Evolutionary conservation across 2,797 vertebrate species (phyloP).

Genomic region (Cyclura pinguis): DNA sequence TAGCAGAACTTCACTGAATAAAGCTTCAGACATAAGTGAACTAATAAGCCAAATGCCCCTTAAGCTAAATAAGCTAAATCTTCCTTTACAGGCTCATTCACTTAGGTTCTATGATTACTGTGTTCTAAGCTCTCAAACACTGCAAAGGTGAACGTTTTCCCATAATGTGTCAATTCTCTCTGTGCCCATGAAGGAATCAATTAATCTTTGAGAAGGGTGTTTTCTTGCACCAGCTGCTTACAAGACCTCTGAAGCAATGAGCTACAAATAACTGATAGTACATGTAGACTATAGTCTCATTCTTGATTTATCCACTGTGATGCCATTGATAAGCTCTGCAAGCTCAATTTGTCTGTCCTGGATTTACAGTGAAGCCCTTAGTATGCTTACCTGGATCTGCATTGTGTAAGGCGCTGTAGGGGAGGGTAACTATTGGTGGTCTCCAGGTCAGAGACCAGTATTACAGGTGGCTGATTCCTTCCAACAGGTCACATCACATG

Average conservation of each 20-base stretch:
- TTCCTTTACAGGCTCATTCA: not conserved
- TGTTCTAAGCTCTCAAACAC: not conserved
- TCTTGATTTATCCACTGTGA: not conserved
- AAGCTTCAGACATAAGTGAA: not conserved
- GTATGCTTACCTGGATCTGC: not conserved
- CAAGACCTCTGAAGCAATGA: not conserved
- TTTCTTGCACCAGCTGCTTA: not conserved
- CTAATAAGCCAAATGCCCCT: not conserved
- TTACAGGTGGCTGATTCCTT: no score
- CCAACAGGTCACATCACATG: no score
- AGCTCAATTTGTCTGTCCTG: not conserved
- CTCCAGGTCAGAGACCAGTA: no score
- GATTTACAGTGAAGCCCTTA: not conserved
- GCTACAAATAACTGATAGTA: not conserved
- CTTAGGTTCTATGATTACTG: not conserved
- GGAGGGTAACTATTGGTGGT: no score
- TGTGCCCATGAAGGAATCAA: not conserved
- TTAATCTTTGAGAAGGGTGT: not conserved
- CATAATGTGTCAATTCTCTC: not conserved
- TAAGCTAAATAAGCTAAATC: conserved; percentile 2
- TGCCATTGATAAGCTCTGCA: not conserved
- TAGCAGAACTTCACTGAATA: not conserved
- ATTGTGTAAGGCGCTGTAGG: no score
- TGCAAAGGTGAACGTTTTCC: not conserved
- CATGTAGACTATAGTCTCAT: not conserved